Evolutionary conservation across 1,140 invertebrate species (phyloP).

Genomic region (Eciton burchellii): DNA sequence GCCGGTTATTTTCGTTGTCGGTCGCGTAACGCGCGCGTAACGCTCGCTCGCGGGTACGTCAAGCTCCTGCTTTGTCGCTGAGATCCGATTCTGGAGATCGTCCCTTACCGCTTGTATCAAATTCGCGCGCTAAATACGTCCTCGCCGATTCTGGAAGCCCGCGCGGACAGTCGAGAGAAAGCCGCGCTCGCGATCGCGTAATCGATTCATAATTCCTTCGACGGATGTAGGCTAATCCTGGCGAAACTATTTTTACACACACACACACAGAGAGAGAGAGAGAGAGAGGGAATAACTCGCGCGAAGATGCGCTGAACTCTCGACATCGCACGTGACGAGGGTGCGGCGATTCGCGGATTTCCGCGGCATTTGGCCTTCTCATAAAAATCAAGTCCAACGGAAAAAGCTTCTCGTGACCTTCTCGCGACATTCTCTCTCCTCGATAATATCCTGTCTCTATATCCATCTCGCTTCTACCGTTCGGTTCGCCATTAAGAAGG

Average conservation of each 20-base stretch:
- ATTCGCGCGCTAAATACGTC: conserved; percentile 38
- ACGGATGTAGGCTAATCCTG: conserved; percentile 5
- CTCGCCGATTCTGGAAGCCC: conserved; percentile 14
- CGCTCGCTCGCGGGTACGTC: conserved; percentile 43
- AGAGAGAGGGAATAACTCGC: neutral
- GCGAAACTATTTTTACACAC: conserved; percentile 7
- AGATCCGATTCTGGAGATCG: neutral
- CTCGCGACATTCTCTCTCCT: too few species aligned
- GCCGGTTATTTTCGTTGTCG: conserved; percentile 74
- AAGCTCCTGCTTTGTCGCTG: conserved; percentile 58
- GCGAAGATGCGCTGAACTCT: neutral
- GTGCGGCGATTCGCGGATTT: too few species aligned
- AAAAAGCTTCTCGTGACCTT: too few species aligned
- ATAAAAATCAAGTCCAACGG: too few species aligned
- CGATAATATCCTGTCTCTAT: too few species aligned
- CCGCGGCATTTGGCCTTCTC: too few species aligned
- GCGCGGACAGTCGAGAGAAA: neutral
- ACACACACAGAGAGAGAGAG: too few species aligned
- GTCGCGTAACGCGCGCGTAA: conserved; percentile 47
- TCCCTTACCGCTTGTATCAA: conserved; percentile 35
- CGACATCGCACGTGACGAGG: too few species aligned
- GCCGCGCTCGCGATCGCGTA: neutral
- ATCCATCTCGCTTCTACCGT: too few species aligned
- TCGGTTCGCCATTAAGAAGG: too few species aligned
- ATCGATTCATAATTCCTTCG: conserved; percentile 23